phyloP scores from a whole-genome alignment of 1,140 invertebrate genomes.

The Muscidifurax raptorellus region DNA sequence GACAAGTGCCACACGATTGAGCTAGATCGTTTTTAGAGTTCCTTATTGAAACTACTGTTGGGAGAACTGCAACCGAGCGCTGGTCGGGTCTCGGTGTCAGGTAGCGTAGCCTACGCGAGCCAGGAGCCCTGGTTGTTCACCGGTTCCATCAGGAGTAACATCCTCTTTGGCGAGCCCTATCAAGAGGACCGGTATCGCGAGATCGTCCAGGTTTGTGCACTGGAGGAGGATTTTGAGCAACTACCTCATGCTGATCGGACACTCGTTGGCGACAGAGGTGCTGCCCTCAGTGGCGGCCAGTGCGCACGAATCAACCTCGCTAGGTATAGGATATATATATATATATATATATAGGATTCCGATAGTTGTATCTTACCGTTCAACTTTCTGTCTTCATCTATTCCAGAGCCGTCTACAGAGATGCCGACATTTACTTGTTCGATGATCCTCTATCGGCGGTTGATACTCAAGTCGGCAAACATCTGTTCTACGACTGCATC shows the following conservation, averaged over 20 bases:
- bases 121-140: slow-evolving; percentile 83
- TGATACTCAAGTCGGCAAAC: slow-evolving; percentile 84
- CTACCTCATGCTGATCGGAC: slow-evolving; percentile 88
- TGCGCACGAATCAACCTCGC: slow-evolving; percentile 92
- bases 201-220: slow-evolving; percentile 84
- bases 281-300: slow-evolving; percentile 91
- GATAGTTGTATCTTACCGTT: too few relatives aligned
- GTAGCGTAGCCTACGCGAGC: slow-evolving; percentile 82
- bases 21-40: slow-evolving; percentile 76
- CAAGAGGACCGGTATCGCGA: slow-evolving; percentile 81
- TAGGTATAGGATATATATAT: background rate
- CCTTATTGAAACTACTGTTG: slow-evolving; percentile 83
- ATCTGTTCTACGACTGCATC: slow-evolving; percentile 83
- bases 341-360: too few relatives aligned
- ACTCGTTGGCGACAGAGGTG: slow-evolving; percentile 89
- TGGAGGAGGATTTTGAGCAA: slow-evolving; percentile 85
- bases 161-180: slow-evolving; percentile 76
- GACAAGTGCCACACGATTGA: too few relatives aligned
- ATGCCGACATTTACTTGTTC: slow-evolving; percentile 87
- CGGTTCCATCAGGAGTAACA: slow-evolving; percentile 61
- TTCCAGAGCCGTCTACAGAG: slow-evolving; percentile 84
- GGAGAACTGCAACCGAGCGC: slow-evolving; percentile 80
- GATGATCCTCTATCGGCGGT: slow-evolving; percentile 88
- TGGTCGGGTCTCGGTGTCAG: slow-evolving; percentile 80
- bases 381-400: background rate